Evolutionary conservation across 2,113 vertebrate genomes (phyloP), one percentile per base, ranked within the genome.

Genomic region (Parotia lawesii): DNA sequence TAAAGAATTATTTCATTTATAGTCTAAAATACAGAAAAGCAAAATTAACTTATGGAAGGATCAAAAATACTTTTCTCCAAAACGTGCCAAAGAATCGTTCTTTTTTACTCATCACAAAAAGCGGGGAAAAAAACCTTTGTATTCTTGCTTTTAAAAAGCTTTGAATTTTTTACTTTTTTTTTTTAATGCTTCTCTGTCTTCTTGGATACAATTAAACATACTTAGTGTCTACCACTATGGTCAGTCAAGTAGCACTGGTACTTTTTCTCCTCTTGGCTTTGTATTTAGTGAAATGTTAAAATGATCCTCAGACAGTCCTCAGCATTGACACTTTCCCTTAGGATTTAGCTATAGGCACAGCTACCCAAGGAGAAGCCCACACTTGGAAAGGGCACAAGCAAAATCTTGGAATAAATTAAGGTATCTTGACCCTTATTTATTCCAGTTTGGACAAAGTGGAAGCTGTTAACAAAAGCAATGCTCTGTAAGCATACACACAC

Each of bases 121-220:
- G 11, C 3, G 0, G 8, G 14, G 0, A 1, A 6, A 47, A 69
- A 65, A 40, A 28, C 27, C 1, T 64, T 40, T 44, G 8, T 47
- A 28, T 67, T 82, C 7, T 67, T 83, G 15, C 28, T 78, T 91
- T 83, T 11, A 57, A 48, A 70, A 54, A 6, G 48, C 19, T 56
- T 69, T 5, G 11, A 0, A n/a, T 48, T 75, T 76, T 42, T 23
- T 21, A 1, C 2, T 45, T 22, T 13, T 44, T 33, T 75, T 74
- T 53, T 3, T 38, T 6, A 54, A 62, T 18, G 11, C 16, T 33
- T 87, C 21, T 60, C 33, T 64, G 85, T 80, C 35, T 89, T 61
- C 45, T 77, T 60, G 71, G 21, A 61, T 37, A 27, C 19, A 74
- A 74, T 47, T 50, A 71, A 74, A 56, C 4, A 28, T 18, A 66